Evolutionary conservation across 2,797 vertebrate genomes (phyloP).

Genomic region (Gallinago solitaria): DNA sequence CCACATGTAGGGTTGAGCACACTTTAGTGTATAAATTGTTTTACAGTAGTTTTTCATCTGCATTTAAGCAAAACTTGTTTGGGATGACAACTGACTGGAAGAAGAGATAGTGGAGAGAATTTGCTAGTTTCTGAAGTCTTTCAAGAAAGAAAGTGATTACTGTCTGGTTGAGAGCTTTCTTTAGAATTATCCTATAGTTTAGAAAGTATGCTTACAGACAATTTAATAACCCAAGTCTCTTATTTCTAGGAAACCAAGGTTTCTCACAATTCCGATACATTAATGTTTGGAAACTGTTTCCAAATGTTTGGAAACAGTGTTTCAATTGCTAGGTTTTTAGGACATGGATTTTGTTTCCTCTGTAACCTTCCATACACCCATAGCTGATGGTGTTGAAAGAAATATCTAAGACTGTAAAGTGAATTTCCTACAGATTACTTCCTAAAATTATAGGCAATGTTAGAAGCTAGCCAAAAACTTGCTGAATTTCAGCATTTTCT

Average conservation of each 20-base stretch:
- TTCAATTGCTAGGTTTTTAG: neutral
- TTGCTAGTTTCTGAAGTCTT: neutral
- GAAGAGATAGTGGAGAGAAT: neutral
- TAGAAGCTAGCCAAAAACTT: neutral
- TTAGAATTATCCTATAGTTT: neutral
- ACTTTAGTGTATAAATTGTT: neutral
- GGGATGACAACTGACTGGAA: neutral
- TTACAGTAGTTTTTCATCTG: neutral
- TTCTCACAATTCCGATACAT: neutral
- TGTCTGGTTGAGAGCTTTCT: neutral
- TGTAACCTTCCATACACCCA: neutral
- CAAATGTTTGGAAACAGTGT: neutral
- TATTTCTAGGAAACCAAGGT: neutral
- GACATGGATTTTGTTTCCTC: neutral
- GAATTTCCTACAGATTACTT: neutral
- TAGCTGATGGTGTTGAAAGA: neutral
- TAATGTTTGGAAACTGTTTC: neutral
- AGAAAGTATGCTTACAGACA: neutral
- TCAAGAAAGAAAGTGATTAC: neutral
- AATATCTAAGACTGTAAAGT: neutral
- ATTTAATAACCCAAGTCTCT: neutral
- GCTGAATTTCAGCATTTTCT: neutral
- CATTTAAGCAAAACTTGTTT: neutral
- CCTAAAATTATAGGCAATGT: neutral
- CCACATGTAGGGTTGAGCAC: accelerated